Evolutionary conservation across 2,888 invertebrate species (phyloP), one percentile per base, ranked within the genome.

Genomic region (Sthenelais limicola): DNA sequence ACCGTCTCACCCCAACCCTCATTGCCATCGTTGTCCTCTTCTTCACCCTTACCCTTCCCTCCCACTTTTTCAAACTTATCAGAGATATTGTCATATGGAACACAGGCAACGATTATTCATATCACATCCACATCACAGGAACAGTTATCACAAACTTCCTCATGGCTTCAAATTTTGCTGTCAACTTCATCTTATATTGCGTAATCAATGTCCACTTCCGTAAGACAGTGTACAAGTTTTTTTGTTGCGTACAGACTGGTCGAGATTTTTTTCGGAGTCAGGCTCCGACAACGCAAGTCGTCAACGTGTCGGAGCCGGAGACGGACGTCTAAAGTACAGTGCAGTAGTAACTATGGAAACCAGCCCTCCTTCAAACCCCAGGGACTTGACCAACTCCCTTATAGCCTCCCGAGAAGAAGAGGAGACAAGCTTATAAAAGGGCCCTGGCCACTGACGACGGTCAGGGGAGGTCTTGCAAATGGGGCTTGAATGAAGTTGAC

Each of bases 141-240:
- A 62, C 68, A 9, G 24, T 33, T 32, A 47, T 85, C 18, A 83
- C 85, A 32, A 86, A 86, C 72, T 80, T 85, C 75, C 82, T 86
- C 81, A 83, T 84, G 74, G 82, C 83, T 0, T 76, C 83, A 35
- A 85, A 86, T 70, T 86, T 85, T 71, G 58, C 93, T 47, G 66
- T 93, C 76, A 93, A 93, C 47, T 93, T 93, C 88, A 92, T 93
- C 86, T 92, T 93, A 74, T 93, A 93, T 88, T 93, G 92, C 85
- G 90, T 93, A 72, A 93, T 93, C 86, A 93, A 93, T 76, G 92
- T 92, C 81, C 93, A 93, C 82, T 93, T 93, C 86, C 90, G 93
- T 47, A 92, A 91, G 81, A 93, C 93, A 5, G 74, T 85, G 18
- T 75, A 81, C 33, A 79, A 81, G 62, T 26, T 75, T 9, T 21